phyloP scores from a whole-genome alignment of 1,140 invertebrate genomes.

The Brachionus rubens region DNA sequence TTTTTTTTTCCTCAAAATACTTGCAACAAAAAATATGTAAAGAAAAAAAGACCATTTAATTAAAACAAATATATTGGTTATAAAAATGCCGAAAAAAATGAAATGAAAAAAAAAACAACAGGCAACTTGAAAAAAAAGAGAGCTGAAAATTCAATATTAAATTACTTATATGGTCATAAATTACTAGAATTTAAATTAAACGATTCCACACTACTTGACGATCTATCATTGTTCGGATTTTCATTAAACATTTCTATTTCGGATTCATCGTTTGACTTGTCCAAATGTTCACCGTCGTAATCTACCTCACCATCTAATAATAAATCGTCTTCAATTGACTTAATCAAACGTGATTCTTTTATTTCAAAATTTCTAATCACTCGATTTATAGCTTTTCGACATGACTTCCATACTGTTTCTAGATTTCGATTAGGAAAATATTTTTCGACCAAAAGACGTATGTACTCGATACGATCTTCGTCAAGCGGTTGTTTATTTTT shows the following conservation, averaged over 20 bases:
- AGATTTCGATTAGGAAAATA: conserved; percentile 30
- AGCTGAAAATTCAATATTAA: conserved; percentile 2
- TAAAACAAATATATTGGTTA: conserved; percentile 39
- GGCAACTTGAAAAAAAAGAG: not conserved
- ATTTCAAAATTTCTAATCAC: conserved; percentile 42
- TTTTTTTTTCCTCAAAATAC: conserved; percentile 8
- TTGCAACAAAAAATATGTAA: conserved; percentile 1
- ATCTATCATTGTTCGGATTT: not conserved
- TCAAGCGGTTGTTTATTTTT: conserved; percentile 44
- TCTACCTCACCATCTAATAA: conserved; percentile 5
- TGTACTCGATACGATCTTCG: conserved; percentile 38
- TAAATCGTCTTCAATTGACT: conserved; percentile 27
- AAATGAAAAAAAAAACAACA: conserved; percentile 27
- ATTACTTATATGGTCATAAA: conserved; percentile 28
- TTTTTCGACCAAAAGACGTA: conserved; percentile 43
- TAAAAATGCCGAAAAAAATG: conserved; percentile 43
- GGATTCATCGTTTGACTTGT: conserved; percentile 26
- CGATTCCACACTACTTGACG: conserved; percentile 5
- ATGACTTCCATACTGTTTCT: conserved; percentile 29
- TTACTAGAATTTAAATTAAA: conserved; percentile 43
- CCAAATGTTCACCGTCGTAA: not conserved
- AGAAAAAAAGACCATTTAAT: conserved; percentile 20
- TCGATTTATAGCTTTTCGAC: conserved; percentile 39
- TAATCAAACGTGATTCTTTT: conserved; percentile 15
- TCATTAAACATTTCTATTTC: conserved; percentile 34